Conservation (phyloP, 2,113 vertebrate species). For the Scolopax mira region DNA sequence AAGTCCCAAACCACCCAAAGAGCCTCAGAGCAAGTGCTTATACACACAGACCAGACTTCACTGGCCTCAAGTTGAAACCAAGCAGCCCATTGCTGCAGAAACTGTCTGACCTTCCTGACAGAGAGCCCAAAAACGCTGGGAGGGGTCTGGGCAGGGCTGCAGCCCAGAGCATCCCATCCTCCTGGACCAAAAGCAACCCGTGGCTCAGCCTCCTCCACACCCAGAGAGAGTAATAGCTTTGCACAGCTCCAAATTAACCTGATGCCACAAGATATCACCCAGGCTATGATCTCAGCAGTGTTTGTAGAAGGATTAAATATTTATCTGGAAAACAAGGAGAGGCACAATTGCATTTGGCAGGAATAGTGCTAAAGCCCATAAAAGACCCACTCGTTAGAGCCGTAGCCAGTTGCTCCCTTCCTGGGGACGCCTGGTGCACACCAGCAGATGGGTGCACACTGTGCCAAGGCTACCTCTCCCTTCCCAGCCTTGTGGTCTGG, state of each 20-base stretch:
- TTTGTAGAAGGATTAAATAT: background rate
- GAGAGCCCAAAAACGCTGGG: background rate
- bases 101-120: background rate
- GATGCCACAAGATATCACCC: background rate
- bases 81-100: background rate
- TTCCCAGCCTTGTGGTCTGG: background rate
- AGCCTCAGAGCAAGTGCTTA: background rate
- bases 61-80: background rate
- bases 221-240: background rate
- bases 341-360: background rate
- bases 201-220: background rate
- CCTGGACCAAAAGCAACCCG: background rate
- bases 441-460: rapidly evolving
- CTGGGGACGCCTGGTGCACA: rapidly evolving
- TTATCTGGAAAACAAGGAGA: constrained; percentile 9
- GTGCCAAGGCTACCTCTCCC: background rate
- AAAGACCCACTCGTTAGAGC: background rate
- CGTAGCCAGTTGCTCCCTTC: background rate
- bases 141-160: background rate
- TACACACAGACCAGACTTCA: background rate
- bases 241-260: background rate
- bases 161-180: background rate
- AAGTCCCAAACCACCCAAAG: background rate
- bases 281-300: background rate
- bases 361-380: background rate